Percentiles rank a stretch among this genome's conserved stretches.
Conservation (phyloP, 2,888 invertebrate species). For the Phortica okadai region DNA sequence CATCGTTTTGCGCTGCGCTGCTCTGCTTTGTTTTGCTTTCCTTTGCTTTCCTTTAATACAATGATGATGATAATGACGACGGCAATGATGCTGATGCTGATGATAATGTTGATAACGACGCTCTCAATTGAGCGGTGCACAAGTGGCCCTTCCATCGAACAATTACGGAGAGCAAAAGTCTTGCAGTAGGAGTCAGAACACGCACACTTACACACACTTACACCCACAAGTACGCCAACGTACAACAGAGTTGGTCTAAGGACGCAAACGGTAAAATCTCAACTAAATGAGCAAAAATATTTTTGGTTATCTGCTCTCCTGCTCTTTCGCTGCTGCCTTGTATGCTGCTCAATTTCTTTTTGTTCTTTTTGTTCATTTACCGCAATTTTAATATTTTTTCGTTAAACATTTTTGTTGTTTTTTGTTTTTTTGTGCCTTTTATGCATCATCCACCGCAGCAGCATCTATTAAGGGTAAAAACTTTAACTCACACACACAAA, state of each 20-base stretch:
- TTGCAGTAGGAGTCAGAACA: constrained; percentile 27
- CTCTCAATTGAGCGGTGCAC: constrained; percentile 27
- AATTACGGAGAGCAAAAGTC: constrained; percentile 32
- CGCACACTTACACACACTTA: not conserved
- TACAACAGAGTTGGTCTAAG: not conserved
- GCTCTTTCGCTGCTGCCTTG: constrained; percentile 14
- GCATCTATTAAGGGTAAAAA: constrained; percentile 52
- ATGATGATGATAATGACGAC: not conserved
- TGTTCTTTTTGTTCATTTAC: constrained; percentile 58
- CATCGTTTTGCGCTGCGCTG: not conserved
- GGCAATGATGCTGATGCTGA: constrained; percentile 19
- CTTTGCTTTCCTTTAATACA: not conserved
- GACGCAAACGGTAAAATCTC: constrained; percentile 27
- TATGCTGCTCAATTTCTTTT: constrained; percentile 41
- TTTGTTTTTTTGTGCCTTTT: constrained; percentile 25
- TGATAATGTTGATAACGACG: not conserved
- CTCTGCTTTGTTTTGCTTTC: not conserved
- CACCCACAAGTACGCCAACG: constrained; percentile 23
- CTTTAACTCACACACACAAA: constrained; percentile 36
- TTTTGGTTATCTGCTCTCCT: constrained; percentile 7
- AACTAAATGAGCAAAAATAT: constrained; percentile 29
- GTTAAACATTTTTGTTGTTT: not conserved
- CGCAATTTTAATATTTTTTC: constrained; percentile 65
- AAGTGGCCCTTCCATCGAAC: constrained; percentile 17
- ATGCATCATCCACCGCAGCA: not conserved